Evolutionary conservation across 2,797 vertebrate genomes (phyloP), one percentile per base, ranked within the genome.

Genomic region (Balearica regulorum): DNA sequence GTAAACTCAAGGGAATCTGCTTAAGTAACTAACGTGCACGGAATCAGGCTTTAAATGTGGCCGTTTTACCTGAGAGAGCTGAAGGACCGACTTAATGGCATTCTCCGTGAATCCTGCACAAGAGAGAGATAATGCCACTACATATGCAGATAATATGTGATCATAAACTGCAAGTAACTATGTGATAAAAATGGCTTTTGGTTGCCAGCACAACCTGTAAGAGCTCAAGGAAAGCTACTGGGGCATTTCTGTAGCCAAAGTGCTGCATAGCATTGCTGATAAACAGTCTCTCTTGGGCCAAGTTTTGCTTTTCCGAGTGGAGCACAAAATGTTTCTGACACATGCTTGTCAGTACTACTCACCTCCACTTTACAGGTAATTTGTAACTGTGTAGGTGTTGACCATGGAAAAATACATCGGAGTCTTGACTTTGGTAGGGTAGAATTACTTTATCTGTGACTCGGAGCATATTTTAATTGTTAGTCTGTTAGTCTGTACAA

Each of bases 1-100:
- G 55, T 73, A 90, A 93, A 79, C 90, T 94, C 90, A 41, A 62
- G 80, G 83, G 90, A 84, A 46, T 66, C 80, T 94, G 77, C 66
- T 84, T 49, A 44, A 93, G 64, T 60, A 93, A 90, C 66, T 73
- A 70, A 70, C 4, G 7, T 84, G 85, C 77, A 37, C 55, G 77
- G 70, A 91, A 87, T 79, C 41, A 35, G 60, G 51, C 73, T 94
- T 92, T 84, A 61, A 82, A 94, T 37, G 70, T 68, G 88, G 35
- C 62, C 14, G 3, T 64, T 94, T 64, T 83, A 85, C 89, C 69
- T 81, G 65, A 26, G 65, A 81, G 75, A 28, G 55, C 80, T 21
- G 19, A 70, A 88, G 80, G 77, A 58, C 15, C 0, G 4, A 12
- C 55, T 77, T 54, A 29, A 64, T 72, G 58, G 35, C 43, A 19